Base-by-base conservation (phyloP, 2,113 vertebrate genomes). In the Papio anubis region DNA sequence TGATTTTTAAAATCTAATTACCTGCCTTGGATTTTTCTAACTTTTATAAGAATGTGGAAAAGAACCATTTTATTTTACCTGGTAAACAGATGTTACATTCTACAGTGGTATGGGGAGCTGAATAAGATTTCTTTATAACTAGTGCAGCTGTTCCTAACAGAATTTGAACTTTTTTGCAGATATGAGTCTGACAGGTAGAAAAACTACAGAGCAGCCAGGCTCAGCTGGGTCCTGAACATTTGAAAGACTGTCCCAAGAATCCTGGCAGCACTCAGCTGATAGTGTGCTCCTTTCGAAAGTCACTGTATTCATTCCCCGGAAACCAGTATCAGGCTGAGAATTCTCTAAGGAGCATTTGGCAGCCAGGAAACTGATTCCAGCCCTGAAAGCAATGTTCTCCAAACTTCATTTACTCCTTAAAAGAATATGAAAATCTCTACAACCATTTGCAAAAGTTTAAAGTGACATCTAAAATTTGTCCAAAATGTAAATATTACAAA, bases 401-500 rank as follows among this genome's bases (percentile, higher is more conserved):
- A 90, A 18, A n/a, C 23, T 61, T 93, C 23, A 48, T 61, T 30
- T n/a, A 57, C 27, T 85, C 8, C 23, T 7, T 61, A 93, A 88
- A 61, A 27, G 55, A 93, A 83, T 68, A 55, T 73, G 32, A 89
- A 92, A 83, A 90, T 87, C 14, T 16, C 30, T 75, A 20, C 21
- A 72, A 75, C 5, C 27, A 1, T 4, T 90, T 91, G 43, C 6
- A 16, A 57, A 92, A 78, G 25, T 81, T 97, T 80, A 88, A 88
- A 50, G 13, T 68, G 35, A 68, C 59, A 68, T 43, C 66, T 93
- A 73, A 94, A 64, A 57, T 79, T 93, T 93, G 45, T 59, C 17
- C 57, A 89, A 82, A 82, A 89, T 68, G 73, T 68, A 85, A 95
- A 88, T 66, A 81, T 50, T 93, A 30, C 40, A 76, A 86, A 50